Base-by-base conservation (phyloP, 2,888 invertebrate species). In the Lithosia quadra region DNA sequence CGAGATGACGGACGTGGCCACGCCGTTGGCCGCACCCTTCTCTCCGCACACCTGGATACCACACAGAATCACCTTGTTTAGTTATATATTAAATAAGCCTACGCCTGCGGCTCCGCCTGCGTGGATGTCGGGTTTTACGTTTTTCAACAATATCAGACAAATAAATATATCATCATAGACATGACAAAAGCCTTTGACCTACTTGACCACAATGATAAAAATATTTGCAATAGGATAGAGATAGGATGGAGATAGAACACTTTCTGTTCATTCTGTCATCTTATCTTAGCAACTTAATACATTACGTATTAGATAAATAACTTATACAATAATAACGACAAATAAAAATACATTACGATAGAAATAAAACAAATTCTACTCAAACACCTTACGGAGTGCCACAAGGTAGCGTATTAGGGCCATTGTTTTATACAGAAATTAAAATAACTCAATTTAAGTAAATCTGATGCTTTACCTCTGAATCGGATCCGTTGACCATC, bases 401-500 rank as follows among this genome's bases (percentile, higher is more conserved):
- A 8, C 49, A 49, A n/a, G 49, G 49, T 49, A 49, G 49, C n/a
- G 49, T 49, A 8, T 5, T 49, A 49, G n/a, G n/a, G 8, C n/a
- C 49, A 43, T 18, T 18, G 9, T 49, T 49, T 49, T 43, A 49
- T 18, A 49, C n/a, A 53, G 21, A 9, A n/a, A n/a, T 0, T n/a
- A 4, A 21, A n/a, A n/a, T n/a, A 34, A 39, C 7, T 1, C 33
- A 15, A 36, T 1, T 22, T 0, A 15, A 3, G 0, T 2, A 10
- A 10, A 28, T 24, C 3, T 18, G 4, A 7, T 11, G 7, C 28
- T 28, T 28, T 59, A 89, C 95, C 92, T 94, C 97, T 60, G 97
- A 96, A 92, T 98, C 98, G 67, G 98, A 97, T 70, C 98, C 98
- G 92, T 98, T 98, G 78, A 99, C 98, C 99, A 99, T 99, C 95